Evolutionary conservation across 1,140 invertebrate species (phyloP).

Genomic region (Calliopsis andreniformis): DNA sequence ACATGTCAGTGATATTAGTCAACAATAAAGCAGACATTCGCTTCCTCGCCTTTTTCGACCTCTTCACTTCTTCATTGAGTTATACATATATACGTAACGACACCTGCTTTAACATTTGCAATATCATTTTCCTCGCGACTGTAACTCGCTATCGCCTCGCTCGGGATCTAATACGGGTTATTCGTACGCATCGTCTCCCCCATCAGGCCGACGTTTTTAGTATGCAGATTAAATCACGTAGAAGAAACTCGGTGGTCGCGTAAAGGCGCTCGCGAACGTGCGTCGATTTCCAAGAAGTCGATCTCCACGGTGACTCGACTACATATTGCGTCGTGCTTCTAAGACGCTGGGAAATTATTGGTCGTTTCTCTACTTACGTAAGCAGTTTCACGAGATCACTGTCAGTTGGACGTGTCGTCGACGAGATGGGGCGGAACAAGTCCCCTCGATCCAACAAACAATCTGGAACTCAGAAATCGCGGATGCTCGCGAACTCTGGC

Average conservation of each 20-base stretch:
- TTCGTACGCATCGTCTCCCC: background rate
- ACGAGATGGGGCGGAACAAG: background rate
- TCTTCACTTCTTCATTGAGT: too few species aligned
- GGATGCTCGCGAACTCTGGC: background rate
- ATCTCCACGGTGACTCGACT: background rate
- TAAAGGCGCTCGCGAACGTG: constrained; percentile 35
- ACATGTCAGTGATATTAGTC: too few species aligned
- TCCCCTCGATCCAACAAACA: background rate
- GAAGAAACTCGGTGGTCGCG: constrained; percentile 5
- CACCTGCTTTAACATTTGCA: too few species aligned
- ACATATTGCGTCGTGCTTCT: background rate
- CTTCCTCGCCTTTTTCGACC: too few species aligned
- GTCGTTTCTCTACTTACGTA: constrained; percentile 26
- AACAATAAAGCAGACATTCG: too few species aligned
- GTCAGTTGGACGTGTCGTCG: background rate
- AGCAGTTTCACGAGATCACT: constrained; percentile 12
- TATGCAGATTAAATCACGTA: constrained; percentile 47
- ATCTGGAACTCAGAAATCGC: constrained; percentile 12
- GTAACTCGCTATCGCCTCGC: too few species aligned
- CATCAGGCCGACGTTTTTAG: background rate
- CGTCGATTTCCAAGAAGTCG: constrained; percentile 20
- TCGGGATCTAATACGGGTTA: too few species aligned
- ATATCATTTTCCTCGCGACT: too few species aligned
- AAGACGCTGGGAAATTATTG: constrained; percentile 23
- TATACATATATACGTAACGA: too few species aligned